Evolutionary conservation across 2,797 vertebrate genomes (phyloP).

Genomic region (Bradypodion ventrale): DNA sequence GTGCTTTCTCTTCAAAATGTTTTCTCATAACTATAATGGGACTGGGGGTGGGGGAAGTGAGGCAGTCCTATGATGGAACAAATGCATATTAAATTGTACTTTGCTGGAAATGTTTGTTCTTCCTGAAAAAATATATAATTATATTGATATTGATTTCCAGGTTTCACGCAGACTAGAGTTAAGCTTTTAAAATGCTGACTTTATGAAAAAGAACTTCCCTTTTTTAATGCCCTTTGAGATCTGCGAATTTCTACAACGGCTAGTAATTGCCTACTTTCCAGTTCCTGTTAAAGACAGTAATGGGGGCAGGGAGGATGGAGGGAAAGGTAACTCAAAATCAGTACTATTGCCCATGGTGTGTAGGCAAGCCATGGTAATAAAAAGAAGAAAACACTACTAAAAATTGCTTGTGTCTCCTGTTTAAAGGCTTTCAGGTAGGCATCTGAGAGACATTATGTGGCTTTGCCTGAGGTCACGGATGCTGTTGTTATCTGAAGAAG

Average conservation of each 20-base stretch:
- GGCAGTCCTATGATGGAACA: background rate
- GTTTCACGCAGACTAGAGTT: constrained; percentile 18
- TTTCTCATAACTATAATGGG: background rate
- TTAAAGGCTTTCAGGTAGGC: background rate
- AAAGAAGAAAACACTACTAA: background rate
- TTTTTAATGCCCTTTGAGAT: constrained; percentile 21
- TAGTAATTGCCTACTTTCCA: constrained; percentile 36
- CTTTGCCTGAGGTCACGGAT: background rate
- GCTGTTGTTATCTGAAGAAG: background rate
- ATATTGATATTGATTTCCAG: constrained; percentile 38
- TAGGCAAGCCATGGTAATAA: background rate
- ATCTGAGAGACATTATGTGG: background rate
- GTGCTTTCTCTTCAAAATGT: constrained; percentile 10
- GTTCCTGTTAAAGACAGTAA: background rate
- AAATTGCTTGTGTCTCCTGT: background rate
- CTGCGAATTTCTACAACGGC: constrained; percentile 27
- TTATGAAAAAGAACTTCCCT: constrained; percentile 24
- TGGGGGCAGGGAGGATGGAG: too few species aligned
- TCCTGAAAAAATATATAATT: constrained; percentile 25
- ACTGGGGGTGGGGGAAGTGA: constrained; percentile 22
- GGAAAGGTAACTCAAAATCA: background rate
- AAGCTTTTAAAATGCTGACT: constrained; percentile 47
- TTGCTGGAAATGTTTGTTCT: constrained; percentile 20
- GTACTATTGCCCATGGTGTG: background rate
- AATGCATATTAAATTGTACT: background rate